phyloP scores from a whole-genome alignment of 2,797 vertebrate species.

The Numenius phaeopus region DNA sequence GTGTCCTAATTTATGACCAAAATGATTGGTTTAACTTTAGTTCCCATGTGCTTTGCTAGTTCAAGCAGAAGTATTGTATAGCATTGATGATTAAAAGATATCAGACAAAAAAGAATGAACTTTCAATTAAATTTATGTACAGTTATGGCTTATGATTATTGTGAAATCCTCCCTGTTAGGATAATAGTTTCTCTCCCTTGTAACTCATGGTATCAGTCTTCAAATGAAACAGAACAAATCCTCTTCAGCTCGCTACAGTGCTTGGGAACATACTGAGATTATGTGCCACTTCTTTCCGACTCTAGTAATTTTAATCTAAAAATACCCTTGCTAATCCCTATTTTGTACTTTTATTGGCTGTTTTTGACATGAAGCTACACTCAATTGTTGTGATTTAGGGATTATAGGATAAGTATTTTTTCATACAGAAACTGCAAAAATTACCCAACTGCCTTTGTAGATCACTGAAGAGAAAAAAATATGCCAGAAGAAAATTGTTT shows the following conservation, averaged over 20 bases:
- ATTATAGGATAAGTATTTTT: conserved; percentile 47
- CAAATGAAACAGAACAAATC: conserved; percentile 33
- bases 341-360: conserved; percentile 34
- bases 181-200: conserved; percentile 18
- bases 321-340: conserved; percentile 21
- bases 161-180: conserved; percentile 6
- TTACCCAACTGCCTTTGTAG: conserved; percentile 1
- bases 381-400: conserved; percentile 37
- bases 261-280: not conserved
- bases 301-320: conserved; percentile 36
- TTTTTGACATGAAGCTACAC: not conserved
- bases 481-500: not conserved
- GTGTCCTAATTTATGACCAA: conserved; percentile 9
- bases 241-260: not conserved
- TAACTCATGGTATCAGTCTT: not conserved
- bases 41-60: not conserved
- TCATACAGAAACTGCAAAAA: not conserved
- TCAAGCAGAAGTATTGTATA: not conserved
- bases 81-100: not conserved
- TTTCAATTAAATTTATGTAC: conserved; percentile 49
- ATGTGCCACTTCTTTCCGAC: not conserved
- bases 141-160: conserved; percentile 22
- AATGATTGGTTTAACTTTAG: not conserved
- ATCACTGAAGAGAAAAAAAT: not conserved
- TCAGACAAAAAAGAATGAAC: not conserved